phyloP scores from a whole-genome alignment of 1,140 invertebrate genomes.

The Sinella curviseta region DNA sequence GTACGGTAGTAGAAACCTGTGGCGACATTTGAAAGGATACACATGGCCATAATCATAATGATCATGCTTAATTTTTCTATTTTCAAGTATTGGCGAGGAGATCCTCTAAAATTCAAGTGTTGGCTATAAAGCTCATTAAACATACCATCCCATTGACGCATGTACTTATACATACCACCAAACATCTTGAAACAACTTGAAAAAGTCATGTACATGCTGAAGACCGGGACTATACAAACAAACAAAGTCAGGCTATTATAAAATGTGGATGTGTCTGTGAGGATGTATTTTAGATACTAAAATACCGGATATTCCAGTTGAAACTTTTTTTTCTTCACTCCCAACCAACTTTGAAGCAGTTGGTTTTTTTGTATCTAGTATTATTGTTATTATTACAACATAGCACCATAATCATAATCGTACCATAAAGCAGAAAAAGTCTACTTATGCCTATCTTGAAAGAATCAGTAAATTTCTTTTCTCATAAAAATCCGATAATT shows the following conservation, averaged over 20 bases:
- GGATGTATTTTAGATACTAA: background rate
- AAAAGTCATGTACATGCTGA: no score
- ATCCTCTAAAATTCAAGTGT: background rate
- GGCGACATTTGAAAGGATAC: background rate
- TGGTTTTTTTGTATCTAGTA: no score
- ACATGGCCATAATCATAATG: slow-evolving; percentile 11
- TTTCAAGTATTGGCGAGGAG: no score
- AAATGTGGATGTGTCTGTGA: no score
- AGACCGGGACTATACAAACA: no score
- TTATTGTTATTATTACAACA: no score
- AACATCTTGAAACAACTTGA: background rate
- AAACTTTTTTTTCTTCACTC: no score
- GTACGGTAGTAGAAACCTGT: no score
- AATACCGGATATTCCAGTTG: slow-evolving; percentile 23
- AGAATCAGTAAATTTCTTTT: background rate
- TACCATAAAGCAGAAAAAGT: slow-evolving; percentile 1
- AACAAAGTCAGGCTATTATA: no score
- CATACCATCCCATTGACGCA: background rate
- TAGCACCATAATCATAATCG: background rate
- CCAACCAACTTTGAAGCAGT: no score
- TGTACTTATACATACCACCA: background rate
- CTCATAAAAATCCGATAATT: slow-evolving; percentile 11
- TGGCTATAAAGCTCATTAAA: background rate
- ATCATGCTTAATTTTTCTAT: background rate
- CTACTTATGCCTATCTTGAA: slow-evolving; percentile 7